Evolutionary conservation across 2,888 invertebrate species (phyloP).

Genomic region (Tetranychus piercei): DNA sequence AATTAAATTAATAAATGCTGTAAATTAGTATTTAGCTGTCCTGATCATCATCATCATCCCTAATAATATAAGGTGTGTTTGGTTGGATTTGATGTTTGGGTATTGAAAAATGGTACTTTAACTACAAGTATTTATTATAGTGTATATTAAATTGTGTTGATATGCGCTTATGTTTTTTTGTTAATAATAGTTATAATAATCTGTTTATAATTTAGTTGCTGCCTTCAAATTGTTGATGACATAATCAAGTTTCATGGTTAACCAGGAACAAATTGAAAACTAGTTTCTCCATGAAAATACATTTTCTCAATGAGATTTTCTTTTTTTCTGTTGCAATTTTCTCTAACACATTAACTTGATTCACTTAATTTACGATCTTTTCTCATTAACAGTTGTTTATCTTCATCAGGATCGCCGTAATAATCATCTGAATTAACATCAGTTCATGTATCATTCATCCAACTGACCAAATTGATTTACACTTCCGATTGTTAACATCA

Average conservation of each 20-base stretch:
- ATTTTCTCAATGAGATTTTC: background rate
- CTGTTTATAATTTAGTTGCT: background rate
- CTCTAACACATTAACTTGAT: too few species aligned
- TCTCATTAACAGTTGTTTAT: background rate
- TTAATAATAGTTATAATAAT: too few species aligned
- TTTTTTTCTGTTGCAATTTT: background rate
- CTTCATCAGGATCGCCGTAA: background rate
- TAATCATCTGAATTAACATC: too few species aligned
- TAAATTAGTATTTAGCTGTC: too few species aligned
- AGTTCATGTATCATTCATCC: too few species aligned
- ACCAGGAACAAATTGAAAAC: background rate
- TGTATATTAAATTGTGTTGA: too few species aligned
- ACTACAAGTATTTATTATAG: too few species aligned
- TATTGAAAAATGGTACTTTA: too few species aligned
- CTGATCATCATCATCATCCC: background rate
- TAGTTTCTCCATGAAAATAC: background rate
- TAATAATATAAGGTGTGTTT: background rate
- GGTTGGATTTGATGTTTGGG: too few species aligned
- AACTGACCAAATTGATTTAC: too few species aligned
- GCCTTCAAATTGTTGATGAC: background rate
- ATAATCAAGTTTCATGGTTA: conserved; percentile 1
- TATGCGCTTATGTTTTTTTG: too few species aligned
- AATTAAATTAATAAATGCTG: background rate
- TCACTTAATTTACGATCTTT: background rate
- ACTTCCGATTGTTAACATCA: too few species aligned